Conservation (phyloP, 2,888 invertebrate species). For the Lochmaea crataegi region DNA sequence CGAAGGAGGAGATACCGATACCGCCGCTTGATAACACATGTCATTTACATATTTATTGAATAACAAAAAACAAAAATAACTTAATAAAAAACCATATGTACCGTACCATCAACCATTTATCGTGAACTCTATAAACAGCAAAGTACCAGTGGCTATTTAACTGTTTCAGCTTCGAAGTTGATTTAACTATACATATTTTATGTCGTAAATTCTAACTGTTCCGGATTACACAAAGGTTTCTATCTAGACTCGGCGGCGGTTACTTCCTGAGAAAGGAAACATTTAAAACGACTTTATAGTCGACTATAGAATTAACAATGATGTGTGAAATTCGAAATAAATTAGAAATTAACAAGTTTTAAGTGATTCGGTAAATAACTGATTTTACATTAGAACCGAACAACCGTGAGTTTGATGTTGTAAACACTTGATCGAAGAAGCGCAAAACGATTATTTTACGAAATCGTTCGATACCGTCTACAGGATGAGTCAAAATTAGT, state of each 20-base stretch:
- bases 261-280: slow-evolving; percentile 31
- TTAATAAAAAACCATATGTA: not conserved
- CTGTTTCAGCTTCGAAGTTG: not conserved
- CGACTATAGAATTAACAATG: slow-evolving; percentile 22
- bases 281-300: slow-evolving; percentile 18
- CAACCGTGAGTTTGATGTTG: not conserved
- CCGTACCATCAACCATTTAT: not conserved
- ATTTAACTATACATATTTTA: slow-evolving; percentile 1
- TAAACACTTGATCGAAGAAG: not conserved
- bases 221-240: slow-evolving; percentile 28
- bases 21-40: too few relatives aligned
- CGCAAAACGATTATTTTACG: not conserved
- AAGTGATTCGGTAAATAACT: not conserved
- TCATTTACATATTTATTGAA: not conserved
- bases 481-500: not conserved
- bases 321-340: slow-evolving; percentile 22
- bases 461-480: not conserved
- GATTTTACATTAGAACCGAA: not conserved
- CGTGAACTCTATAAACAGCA: not conserved
- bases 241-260: slow-evolving; percentile 22
- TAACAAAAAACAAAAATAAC: not conserved
- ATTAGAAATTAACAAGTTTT: slow-evolving; percentile 19
- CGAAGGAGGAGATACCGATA: too few relatives aligned
- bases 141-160: not conserved
- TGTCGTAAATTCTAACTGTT: slow-evolving; percentile 23